Percentiles rank a stretch among this genome's conserved stretches.
Conservation (phyloP, 2,888 invertebrate genomes). For the Mesoligia furuncula region DNA sequence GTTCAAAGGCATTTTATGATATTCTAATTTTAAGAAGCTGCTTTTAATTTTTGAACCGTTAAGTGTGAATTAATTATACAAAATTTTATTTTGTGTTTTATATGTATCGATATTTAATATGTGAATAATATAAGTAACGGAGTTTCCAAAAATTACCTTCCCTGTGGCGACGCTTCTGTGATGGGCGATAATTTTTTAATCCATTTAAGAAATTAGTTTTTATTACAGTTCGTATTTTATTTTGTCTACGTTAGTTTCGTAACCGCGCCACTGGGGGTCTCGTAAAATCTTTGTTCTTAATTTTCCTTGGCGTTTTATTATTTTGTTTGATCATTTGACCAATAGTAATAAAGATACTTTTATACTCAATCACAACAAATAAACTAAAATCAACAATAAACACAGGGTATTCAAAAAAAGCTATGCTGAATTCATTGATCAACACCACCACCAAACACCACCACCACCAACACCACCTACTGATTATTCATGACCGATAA, state of each 20-base stretch:
- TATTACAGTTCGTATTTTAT: conserved; percentile 53
- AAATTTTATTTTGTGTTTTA: conserved; percentile 51
- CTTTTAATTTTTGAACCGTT: conserved; percentile 64
- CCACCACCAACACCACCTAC: no score
- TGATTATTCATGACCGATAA: background rate
- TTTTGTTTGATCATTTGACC: conserved; percentile 11
- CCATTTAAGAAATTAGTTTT: conserved; percentile 56
- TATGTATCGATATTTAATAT: conserved; percentile 69
- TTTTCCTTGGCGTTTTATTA: conserved; percentile 7
- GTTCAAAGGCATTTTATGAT: conserved; percentile 52
- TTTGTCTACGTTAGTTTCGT: conserved; percentile 30
- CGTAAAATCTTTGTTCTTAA: conserved; percentile 50
- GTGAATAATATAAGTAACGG: conserved; percentile 60
- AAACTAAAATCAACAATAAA: background rate
- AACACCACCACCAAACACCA: no score
- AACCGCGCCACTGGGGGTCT: conserved; percentile 46
- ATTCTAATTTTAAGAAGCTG: conserved; percentile 66
- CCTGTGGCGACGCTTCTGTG: conserved; percentile 57
- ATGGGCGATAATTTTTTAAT: conserved; percentile 67
- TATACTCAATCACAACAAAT: background rate
- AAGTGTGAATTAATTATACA: conserved; percentile 61
- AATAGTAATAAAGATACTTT: background rate
- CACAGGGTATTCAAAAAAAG: background rate
- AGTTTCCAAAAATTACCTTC: conserved; percentile 42
- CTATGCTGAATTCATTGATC: no score